phyloP scores from a whole-genome alignment of 2,888 invertebrate species.

The Cremastinae sp. region DNA sequence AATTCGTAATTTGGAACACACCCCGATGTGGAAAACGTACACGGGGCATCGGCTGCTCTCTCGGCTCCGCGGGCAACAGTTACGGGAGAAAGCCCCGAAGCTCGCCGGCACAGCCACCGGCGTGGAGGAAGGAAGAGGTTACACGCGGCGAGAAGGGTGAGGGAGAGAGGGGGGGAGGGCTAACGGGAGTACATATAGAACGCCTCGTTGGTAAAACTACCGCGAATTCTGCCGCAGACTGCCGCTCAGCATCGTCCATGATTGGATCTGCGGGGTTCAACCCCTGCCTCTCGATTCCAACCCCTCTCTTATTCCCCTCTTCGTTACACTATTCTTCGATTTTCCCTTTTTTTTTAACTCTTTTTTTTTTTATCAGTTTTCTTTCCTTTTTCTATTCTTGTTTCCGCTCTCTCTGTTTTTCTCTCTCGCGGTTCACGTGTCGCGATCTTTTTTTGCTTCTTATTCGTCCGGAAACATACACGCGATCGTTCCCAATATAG shows the following conservation, averaged over 20 bases:
- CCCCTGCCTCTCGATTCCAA: slow-evolving; percentile 17
- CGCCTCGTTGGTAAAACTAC: slow-evolving; percentile 61
- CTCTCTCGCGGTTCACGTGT: slow-evolving; percentile 37
- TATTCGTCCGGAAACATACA: not conserved
- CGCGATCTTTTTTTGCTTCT: slow-evolving; percentile 14
- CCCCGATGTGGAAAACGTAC: slow-evolving; percentile 44
- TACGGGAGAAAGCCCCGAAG: slow-evolving; percentile 24
- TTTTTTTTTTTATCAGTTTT: slow-evolving; percentile 13
- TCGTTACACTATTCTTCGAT: not conserved
- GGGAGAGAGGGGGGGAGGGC: not conserved
- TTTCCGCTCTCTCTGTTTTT: not conserved
- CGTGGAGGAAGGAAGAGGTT: slow-evolving; percentile 26
- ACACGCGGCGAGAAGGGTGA: not conserved
- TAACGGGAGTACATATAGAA: slow-evolving; percentile 18
- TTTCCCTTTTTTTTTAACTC: slow-evolving; percentile 16
- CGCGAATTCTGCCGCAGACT: slow-evolving; percentile 59
- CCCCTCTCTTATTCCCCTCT: slow-evolving; percentile 27
- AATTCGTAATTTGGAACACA: slow-evolving; percentile 61
- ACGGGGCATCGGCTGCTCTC: slow-evolving; percentile 3
- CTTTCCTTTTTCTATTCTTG: not conserved
- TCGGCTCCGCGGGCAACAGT: slow-evolving; percentile 12
- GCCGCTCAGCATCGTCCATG: slow-evolving; percentile 60
- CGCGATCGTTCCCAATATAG: not conserved
- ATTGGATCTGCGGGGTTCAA: slow-evolving; percentile 57
- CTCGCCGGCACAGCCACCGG: slow-evolving; percentile 26